phyloP scores from a whole-genome alignment of 2,888 invertebrate genomes.

The Frankliniella fusca region DNA sequence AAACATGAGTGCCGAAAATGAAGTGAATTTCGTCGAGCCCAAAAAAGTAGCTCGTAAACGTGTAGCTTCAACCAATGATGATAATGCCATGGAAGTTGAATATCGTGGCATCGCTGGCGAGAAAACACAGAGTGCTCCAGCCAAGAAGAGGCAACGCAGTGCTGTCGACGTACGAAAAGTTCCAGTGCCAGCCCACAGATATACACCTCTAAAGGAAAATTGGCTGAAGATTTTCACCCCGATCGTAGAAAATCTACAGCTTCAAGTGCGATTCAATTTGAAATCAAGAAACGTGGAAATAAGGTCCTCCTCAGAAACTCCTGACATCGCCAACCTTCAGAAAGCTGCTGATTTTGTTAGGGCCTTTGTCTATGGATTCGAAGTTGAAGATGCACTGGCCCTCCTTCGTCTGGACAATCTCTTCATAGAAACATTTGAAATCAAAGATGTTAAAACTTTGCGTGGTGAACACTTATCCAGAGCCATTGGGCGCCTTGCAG shows the following conservation, averaged over 20 bases:
- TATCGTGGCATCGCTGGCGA: slow-evolving; percentile 61
- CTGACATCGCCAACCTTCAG: slow-evolving; percentile 85
- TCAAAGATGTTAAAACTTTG: slow-evolving; percentile 92
- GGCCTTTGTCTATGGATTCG: slow-evolving; percentile 94
- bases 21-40: slow-evolving; percentile 9
- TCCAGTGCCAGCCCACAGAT: slow-evolving; percentile 89
- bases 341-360: slow-evolving; percentile 98
- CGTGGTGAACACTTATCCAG: slow-evolving; percentile 93
- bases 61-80: slow-evolving; percentile 51
- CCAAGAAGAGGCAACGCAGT: slow-evolving; percentile 50
- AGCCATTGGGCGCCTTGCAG: slow-evolving; percentile 95
- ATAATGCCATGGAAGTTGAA: slow-evolving; percentile 64
- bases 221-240: slow-evolving; percentile 98
- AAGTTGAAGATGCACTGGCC: slow-evolving; percentile 94
- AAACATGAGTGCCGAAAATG: slow-evolving; percentile 4
- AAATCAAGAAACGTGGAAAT: slow-evolving; percentile 88
- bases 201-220: slow-evolving; percentile 88
- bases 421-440: slow-evolving; percentile 94
- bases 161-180: slow-evolving; percentile 64
- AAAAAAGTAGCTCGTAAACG: slow-evolving; percentile 50
- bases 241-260: slow-evolving; percentile 87
- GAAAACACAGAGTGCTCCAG: slow-evolving; percentile 46
- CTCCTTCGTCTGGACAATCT: slow-evolving; percentile 91
- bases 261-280: slow-evolving; percentile 92
- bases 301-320: slow-evolving; percentile 63